Evolutionary conservation across 1,140 invertebrate species (phyloP), one percentile per base, ranked within the genome.

Genomic region (Neodiprion fabricii): DNA sequence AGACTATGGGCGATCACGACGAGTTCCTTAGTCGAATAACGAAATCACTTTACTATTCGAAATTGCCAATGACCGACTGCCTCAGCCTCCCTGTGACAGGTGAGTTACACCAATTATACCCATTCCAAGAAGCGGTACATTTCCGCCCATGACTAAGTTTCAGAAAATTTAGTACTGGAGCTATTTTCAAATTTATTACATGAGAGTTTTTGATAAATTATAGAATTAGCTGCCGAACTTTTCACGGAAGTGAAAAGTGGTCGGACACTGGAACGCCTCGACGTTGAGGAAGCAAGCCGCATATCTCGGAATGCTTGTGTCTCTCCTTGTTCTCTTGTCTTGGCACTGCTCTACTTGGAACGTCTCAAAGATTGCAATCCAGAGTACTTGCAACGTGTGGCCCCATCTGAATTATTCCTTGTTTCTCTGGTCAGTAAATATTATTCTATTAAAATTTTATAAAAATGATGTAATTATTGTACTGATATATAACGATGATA

Each of bases 321-420:
- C 67, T 96, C 96, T 0, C 95, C 96, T 1, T 95, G 94, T 82
- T 94, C 95, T 0, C 88, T 97, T 48, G 92, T 95, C 73, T 87
- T 97, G 81, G 95, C 95, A 17, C 88, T 97, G 77, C 89, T 98
- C 1, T 99, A 98, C 85, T 89, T 98, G 69, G 96, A 98, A 86
- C 91, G 96, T 79, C 89, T 97, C 21, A 94, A 95, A 83, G 89
- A 89, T 70, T 92, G 91, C 78, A 96, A 97, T 88, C 93, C 95
- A 1, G 93, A 94, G 74, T 98, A 97, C 89, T 88, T 97, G 47
- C 90, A 93, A 80, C 89, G 91, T 84, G 92, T 96, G 48, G 93
- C 94, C 28, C 96, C 97, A 23, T 95, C 95, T 69, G 95, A 98
- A 84, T 90, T 98, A 12, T 98, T 98, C 86, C 90, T 98, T 69